These are phyloP conservation scores for Hoplodrina blanda DNA, from an alignment of 2,888 invertebrate species.

Conservation along the genomic window DNA sequence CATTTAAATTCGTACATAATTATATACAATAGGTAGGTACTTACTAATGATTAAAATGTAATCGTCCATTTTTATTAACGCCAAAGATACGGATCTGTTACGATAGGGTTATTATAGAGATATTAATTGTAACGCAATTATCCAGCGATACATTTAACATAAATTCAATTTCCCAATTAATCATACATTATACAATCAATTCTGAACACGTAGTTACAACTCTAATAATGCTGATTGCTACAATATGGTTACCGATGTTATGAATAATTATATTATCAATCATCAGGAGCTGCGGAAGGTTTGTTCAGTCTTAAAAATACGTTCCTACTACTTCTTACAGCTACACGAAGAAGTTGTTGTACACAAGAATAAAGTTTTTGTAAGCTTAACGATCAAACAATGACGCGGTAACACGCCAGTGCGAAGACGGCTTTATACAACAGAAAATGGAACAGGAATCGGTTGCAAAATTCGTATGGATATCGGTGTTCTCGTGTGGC, in stretches of 20 bases:
- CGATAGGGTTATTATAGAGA: conserved; percentile 6
- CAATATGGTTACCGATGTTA: conserved; percentile 28
- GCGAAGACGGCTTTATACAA: conserved; percentile 50
- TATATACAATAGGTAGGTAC: not conserved
- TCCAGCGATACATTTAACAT: conserved; percentile 45
- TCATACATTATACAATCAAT: conserved; percentile 52
- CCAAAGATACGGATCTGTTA: not conserved
- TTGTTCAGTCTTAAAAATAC: conserved; percentile 1
- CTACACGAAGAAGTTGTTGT: conserved; percentile 12
- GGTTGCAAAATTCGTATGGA: conserved; percentile 69
- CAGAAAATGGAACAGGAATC: conserved; percentile 61
- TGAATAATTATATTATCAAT: conserved; percentile 28
- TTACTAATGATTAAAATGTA: not conserved
- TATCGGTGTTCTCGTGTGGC: conserved; percentile 72
- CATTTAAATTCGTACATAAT: not conserved
- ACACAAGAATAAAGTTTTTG: conserved; percentile 44
- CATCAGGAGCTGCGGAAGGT: not conserved
- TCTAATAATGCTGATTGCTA: conserved; percentile 49
- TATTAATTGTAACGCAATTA: conserved; percentile 44
- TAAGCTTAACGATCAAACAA: conserved; percentile 59
- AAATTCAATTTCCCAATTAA: conserved; percentile 56
- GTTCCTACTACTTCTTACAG: conserved; percentile 1
- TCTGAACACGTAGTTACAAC: conserved; percentile 32
- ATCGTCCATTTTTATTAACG: conserved; percentile 13
- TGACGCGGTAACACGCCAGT: conserved; percentile 46